These are phyloP conservation scores for Drosophila murphyi DNA, from an alignment of 1,140 invertebrate genomes.

Conservation along the genomic window DNA sequence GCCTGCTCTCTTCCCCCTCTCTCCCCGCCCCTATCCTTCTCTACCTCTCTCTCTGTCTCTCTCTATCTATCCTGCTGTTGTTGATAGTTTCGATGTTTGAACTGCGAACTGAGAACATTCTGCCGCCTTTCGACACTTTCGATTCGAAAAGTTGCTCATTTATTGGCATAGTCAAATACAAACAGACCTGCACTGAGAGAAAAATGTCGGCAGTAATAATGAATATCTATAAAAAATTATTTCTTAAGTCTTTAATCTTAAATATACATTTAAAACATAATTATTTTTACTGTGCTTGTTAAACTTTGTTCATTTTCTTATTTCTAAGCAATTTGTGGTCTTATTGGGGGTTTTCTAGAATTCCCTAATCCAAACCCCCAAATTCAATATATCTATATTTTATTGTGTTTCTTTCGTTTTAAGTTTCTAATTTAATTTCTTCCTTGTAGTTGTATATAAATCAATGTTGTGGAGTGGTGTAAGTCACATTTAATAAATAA, in stretches of 20 bases:
- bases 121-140: constrained; percentile 74
- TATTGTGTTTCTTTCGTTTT: too few species aligned
- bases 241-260: too few species aligned
- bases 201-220: background rate
- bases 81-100: background rate
- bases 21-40: constrained; percentile 6
- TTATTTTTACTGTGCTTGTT: too few species aligned
- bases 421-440: background rate
- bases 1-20: constrained; percentile 1
- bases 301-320: too few species aligned
- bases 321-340: too few species aligned
- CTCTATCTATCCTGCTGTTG: background rate
- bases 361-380: too few species aligned
- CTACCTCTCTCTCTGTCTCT: constrained; percentile 18
- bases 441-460: background rate
- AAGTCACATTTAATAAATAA: too few species aligned
- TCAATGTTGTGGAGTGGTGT: too few species aligned
- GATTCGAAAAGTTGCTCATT: constrained; percentile 63
- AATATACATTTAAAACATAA: too few species aligned
- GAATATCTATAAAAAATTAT: too few species aligned
- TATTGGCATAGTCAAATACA: constrained; percentile 31
- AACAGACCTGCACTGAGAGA: background rate
- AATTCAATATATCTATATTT: background rate
- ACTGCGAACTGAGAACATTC: constrained; percentile 25
- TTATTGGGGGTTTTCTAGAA: too few species aligned